These are phyloP conservation scores for Passer domesticus DNA, from an alignment of 2,113 vertebrate genomes.

Conservation along the genomic window DNA sequence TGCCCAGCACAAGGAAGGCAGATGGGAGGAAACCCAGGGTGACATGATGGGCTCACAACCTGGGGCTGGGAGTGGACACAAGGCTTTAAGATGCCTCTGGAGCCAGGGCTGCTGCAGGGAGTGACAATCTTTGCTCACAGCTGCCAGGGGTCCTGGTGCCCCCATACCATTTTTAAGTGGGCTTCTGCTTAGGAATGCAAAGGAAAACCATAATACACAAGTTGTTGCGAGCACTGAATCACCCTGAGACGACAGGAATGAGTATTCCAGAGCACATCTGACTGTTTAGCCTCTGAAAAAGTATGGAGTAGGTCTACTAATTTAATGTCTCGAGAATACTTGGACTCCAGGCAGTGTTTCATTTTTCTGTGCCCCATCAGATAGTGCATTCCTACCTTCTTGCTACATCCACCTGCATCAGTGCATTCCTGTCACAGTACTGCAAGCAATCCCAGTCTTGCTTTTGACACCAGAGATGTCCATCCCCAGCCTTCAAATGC, in stretches of 20 bases:
- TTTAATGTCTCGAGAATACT: not conserved
- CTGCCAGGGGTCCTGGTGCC: not conserved
- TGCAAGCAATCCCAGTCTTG: not conserved
- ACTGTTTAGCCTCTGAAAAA: not conserved
- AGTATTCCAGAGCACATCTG: not conserved
- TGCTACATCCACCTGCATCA: not conserved
- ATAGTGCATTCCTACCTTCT: not conserved
- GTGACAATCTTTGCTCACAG: not conserved
- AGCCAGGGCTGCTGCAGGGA: not conserved
- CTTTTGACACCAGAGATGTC: not conserved
- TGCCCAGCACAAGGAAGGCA: fast-evolving
- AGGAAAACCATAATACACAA: not conserved
- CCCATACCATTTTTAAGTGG: not conserved
- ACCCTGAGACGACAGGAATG: not conserved
- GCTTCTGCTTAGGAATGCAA: not conserved
- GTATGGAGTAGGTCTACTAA: not conserved
- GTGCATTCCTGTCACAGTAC: not conserved
- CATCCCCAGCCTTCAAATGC: not conserved
- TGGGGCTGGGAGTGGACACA: not conserved
- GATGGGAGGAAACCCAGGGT: not conserved
- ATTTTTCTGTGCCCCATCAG: not conserved
- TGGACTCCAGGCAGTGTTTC: not conserved
- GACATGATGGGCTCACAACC: not conserved
- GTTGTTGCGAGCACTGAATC: not conserved
- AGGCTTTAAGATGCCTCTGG: not conserved